Evolutionary conservation across 1,140 invertebrate species (phyloP), one percentile per base, ranked within the genome.

Genomic region (Steinernema feltiae): DNA sequence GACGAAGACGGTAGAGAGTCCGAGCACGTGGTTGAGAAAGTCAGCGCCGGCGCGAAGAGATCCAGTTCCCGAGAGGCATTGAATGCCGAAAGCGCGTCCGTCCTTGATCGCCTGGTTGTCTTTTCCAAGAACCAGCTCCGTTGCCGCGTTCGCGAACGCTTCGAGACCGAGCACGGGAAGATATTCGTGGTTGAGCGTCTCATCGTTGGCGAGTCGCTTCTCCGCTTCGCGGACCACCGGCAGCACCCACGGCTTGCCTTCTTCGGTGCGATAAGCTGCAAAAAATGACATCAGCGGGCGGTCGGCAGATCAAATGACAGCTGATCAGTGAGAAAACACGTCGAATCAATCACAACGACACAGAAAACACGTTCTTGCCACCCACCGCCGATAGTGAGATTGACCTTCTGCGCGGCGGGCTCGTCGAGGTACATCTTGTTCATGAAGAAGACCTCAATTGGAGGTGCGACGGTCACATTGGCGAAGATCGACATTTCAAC

Each of bases 191-290:
- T 97, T 96, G 70, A 97, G 89, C 0, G 90, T 90, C 21, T 90
- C 89, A 88, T 98, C 93, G 31, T 88, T 88, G 27, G 93, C 92
- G 85, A 98, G 90, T 72, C 89, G 86, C 72, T 91, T 90, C 88
- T 99, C 96, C n/a, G 92, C 92, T 87, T 94, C 92, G 29, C 91
- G 89, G 0, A 99, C 97, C 70, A 98, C 94, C 12, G 96, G 97
- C 74, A 99, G 87, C 1, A 99, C 94, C 95, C 95, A 99, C 75
- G 97, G 96, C 87, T 95, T 92, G 0, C 92, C 93, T 83, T 94
- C 92, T 81, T 93, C 91, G 53, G 94, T 95, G 79, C 96, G 90
- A 87, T 98, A 99, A 69, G 95, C 95, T 98, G 85, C 63, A 88
- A 88, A 3, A 46, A 29, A 31, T 30, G 30, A 48, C 2, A 2